Percentiles rank a stretch among this genome's conserved stretches.
Conservation (phyloP, 2,797 vertebrate species). For the Chrosomus eos region DNA sequence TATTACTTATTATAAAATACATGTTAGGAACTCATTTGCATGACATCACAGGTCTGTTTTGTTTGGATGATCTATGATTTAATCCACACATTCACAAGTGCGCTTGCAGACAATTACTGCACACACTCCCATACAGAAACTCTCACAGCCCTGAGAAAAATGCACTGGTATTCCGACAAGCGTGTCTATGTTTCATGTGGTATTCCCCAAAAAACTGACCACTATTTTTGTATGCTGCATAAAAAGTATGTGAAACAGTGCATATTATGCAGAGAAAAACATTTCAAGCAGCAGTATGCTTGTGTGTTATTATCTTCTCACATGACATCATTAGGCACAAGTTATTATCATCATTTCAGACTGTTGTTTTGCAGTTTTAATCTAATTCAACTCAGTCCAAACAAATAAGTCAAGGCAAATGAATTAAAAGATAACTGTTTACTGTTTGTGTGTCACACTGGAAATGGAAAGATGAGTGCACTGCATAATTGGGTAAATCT, state of each 20-base stretch:
- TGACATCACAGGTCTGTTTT: slow-evolving; percentile 34
- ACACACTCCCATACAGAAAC: slow-evolving; percentile 32
- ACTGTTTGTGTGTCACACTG: background rate
- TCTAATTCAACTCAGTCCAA: background rate
- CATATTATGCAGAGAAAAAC: slow-evolving; percentile 4
- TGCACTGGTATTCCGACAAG: background rate
- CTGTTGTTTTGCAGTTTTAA: background rate
- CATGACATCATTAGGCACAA: slow-evolving; percentile 2
- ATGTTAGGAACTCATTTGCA: slow-evolving; percentile 37
- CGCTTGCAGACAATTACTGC: background rate
- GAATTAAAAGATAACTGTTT: background rate
- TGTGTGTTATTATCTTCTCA: slow-evolving; percentile 5
- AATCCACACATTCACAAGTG: slow-evolving; percentile 8
- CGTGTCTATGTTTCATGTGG: slow-evolving; percentile 1
- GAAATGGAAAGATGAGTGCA: background rate
- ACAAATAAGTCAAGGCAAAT: background rate
- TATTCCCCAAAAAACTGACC: background rate
- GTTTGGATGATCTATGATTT: slow-evolving; percentile 1
- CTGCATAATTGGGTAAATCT: background rate
- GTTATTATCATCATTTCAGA: background rate
- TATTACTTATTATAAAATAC: background rate
- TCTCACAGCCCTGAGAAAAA: slow-evolving; percentile 13
- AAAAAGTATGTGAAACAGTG: background rate
- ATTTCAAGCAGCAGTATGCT: background rate
- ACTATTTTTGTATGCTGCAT: background rate